These are phyloP conservation scores for Alosa sapidissima DNA, from an alignment of 2,797 vertebrate species.

Conservation along the genomic window DNA sequence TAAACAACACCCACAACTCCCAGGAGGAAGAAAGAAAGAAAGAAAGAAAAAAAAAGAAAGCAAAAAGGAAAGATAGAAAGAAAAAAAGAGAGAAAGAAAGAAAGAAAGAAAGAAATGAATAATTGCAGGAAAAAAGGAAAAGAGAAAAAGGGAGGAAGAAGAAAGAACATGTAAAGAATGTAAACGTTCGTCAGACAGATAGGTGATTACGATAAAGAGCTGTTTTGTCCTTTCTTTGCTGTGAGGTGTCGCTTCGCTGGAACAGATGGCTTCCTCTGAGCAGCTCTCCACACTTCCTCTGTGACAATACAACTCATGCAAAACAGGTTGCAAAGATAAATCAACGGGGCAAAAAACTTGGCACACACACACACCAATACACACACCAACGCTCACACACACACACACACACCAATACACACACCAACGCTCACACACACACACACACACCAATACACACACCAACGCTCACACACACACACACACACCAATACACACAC, in stretches of 20 bases:
- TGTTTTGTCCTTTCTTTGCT: neutral
- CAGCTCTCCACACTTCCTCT: neutral
- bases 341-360: neutral
- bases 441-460: neutral
- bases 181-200: neutral
- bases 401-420: neutral
- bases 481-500: neutral
- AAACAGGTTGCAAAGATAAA: neutral
- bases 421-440: neutral
- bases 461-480: neutral
- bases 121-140: too few species aligned
- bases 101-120: neutral
- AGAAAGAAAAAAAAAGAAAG: neutral
- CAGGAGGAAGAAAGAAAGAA: neutral
- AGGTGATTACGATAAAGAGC: neutral
- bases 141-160: neutral
- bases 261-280: neutral
- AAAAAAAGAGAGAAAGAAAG: neutral
- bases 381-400: neutral
- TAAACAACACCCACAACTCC: too few species aligned
- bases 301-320: neutral
- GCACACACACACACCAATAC: neutral
- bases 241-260: neutral
- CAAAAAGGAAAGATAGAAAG: neutral
- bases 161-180: too few species aligned